phyloP scores from a whole-genome alignment of 2,797 vertebrate genomes.

The Rousettus madagascariensis region DNA sequence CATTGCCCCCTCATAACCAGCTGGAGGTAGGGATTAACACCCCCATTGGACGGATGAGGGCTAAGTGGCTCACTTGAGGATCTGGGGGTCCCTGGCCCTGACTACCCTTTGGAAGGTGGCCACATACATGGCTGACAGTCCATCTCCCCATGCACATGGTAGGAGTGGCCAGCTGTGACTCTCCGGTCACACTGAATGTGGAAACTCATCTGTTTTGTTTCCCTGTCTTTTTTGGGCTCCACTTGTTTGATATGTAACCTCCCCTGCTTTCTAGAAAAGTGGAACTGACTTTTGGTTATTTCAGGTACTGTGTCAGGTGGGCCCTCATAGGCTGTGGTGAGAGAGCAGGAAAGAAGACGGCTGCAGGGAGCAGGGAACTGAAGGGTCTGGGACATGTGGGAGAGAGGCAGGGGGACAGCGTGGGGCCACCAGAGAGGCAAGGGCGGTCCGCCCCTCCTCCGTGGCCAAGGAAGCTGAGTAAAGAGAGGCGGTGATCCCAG shows the following conservation, averaged over 20 bases:
- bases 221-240: neutral
- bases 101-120: neutral
- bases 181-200: neutral
- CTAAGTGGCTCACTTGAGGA: neutral
- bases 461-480: neutral
- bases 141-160: neutral
- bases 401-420: neutral
- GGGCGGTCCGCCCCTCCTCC: no score
- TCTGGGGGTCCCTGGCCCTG: neutral
- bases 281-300: neutral
- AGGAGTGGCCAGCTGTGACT: accelerated
- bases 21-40: neutral
- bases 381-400: neutral
- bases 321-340: neutral
- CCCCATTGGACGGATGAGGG: neutral
- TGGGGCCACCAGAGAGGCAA: neutral
- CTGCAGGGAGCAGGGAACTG: neutral
- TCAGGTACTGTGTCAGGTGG: neutral
- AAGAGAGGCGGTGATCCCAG: neutral
- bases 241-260: neutral
- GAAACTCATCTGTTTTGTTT: neutral
- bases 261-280: neutral
- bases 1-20: neutral
- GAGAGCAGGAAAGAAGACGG: neutral
- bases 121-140: neutral